Conservation (phyloP, 2,113 vertebrate genomes). For the Bubo scandiacus region DNA sequence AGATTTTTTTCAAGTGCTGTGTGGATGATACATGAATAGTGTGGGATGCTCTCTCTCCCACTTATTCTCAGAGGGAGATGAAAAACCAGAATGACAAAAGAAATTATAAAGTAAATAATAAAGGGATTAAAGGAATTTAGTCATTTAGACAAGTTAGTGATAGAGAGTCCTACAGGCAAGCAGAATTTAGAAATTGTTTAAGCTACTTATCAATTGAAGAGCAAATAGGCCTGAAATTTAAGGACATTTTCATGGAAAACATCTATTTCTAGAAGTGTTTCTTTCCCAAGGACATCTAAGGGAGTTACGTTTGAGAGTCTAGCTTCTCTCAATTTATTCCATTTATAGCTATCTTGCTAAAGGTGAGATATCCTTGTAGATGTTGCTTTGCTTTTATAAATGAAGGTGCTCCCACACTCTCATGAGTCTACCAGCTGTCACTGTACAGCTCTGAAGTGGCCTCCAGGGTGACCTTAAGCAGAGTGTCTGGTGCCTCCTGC, state of each 20-base stretch:
- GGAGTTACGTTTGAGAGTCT: not conserved
- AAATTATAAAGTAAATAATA: slow-evolving; percentile 58
- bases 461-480: not conserved
- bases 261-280: slow-evolving; percentile 33
- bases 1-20: slow-evolving; percentile 8
- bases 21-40: slow-evolving; percentile 46
- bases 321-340: slow-evolving; percentile 11
- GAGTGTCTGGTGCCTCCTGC: not conserved
- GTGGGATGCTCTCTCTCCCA: slow-evolving; percentile 54
- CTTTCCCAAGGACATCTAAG: slow-evolving; percentile 16
- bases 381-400: not conserved
- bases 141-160: slow-evolving; percentile 29
- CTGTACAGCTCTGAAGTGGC: not conserved
- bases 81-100: slow-evolving; percentile 48
- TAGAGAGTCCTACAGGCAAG: not conserved
- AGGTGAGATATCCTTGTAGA: slow-evolving; percentile 35
- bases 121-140: slow-evolving; percentile 13
- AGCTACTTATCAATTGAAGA: not conserved
- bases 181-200: slow-evolving; percentile 43
- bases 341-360: slow-evolving; percentile 10
- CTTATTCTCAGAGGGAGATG: slow-evolving; percentile 55
- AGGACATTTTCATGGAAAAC: slow-evolving; percentile 16
- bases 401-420: not conserved
- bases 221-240: slow-evolving; percentile 30
- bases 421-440: not conserved